Evolutionary conservation across 2,113 vertebrate genomes (phyloP).

Genomic region (Sinocyclocheilus anshuiensis): DNA sequence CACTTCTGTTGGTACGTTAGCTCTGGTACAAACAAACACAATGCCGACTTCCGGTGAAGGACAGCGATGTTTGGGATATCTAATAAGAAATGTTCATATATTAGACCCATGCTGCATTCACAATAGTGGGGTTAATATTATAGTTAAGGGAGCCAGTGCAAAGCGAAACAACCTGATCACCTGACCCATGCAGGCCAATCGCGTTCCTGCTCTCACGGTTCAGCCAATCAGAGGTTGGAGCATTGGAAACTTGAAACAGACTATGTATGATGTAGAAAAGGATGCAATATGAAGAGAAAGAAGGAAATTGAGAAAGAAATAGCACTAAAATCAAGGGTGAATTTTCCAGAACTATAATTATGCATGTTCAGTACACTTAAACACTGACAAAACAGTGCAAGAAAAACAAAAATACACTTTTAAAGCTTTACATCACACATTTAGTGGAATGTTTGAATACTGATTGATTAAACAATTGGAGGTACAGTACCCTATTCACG

Average conservation of each 20-base stretch:
- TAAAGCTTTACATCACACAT: slow-evolving; percentile 24
- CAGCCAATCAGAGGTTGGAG: slow-evolving; percentile 87
- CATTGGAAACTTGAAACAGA: slow-evolving; percentile 84
- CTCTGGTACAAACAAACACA: background rate
- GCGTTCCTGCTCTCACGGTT: slow-evolving; percentile 79
- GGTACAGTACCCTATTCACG: background rate
- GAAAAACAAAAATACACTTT: background rate
- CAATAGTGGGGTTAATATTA: slow-evolving; percentile 52
- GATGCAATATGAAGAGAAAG: slow-evolving; percentile 39
- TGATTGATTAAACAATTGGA: background rate
- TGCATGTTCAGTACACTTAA: background rate
- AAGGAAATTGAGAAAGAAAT: slow-evolving; percentile 33
- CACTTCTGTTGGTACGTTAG: slow-evolving; percentile 28
- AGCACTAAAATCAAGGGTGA: background rate
- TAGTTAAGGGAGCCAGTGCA: slow-evolving; percentile 57
- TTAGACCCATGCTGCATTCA: slow-evolving; percentile 49
- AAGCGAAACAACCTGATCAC: slow-evolving; percentile 54
- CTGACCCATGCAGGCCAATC: slow-evolving; percentile 71
- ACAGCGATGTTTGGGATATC: background rate
- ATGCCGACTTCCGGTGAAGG: background rate
- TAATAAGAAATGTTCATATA: slow-evolving; percentile 26
- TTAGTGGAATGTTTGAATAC: background rate
- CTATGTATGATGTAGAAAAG: slow-evolving; percentile 71
- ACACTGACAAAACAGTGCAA: background rate
- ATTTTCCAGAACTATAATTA: slow-evolving; percentile 16